phyloP scores from a whole-genome alignment of 2,113 vertebrate genomes.

The Mus pahari region DNA sequence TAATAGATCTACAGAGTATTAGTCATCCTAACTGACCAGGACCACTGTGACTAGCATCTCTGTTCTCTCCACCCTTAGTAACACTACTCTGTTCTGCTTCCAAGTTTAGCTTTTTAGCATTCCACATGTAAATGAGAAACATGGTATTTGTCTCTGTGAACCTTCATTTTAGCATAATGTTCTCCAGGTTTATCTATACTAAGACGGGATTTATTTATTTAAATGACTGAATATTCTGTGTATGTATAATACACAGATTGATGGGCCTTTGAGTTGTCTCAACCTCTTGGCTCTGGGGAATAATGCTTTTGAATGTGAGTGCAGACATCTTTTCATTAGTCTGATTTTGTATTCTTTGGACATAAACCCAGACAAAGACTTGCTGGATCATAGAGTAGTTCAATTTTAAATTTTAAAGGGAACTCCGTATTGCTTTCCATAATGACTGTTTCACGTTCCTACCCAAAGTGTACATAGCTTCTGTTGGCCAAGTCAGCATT shows the following conservation, averaged over 20 bases:
- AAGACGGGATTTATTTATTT: neutral
- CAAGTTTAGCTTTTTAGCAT: neutral
- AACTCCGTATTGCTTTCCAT: neutral
- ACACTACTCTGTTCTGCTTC: neutral
- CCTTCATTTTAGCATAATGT: neutral
- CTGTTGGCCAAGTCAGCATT: neutral
- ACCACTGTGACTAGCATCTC: too few relatives aligned
- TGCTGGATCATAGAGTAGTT: neutral
- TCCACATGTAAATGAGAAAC: neutral
- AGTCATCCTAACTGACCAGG: neutral
- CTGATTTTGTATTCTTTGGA: neutral
- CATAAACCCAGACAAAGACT: neutral
- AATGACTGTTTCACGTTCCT: neutral
- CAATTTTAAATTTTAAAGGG: neutral
- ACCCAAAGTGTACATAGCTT: neutral
- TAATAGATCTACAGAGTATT: neutral
- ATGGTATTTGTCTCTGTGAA: neutral
- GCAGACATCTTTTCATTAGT: neutral
- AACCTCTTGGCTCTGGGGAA: too few relatives aligned
- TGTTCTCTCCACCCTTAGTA: neutral
- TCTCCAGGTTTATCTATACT: neutral
- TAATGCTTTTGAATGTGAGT: neutral
- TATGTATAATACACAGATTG: neutral
- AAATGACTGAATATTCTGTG: neutral
- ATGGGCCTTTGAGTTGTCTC: neutral